Evolutionary conservation across 2,113 vertebrate genomes (phyloP).

Genomic region (Athene noctua): DNA sequence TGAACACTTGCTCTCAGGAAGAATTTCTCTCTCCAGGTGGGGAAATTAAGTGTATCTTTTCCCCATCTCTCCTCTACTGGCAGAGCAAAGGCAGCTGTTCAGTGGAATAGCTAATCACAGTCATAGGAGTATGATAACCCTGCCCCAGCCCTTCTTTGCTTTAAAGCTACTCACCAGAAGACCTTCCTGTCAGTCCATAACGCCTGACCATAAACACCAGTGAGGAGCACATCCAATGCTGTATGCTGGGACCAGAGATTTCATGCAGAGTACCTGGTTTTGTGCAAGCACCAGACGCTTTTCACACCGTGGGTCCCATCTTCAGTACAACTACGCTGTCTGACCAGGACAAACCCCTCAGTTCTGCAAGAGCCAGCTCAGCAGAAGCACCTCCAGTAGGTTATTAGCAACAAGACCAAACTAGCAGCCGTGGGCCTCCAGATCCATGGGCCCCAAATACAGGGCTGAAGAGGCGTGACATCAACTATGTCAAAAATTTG

Average conservation of each 20-base stretch:
- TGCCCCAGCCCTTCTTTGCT: background rate
- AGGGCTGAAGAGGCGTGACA: background rate
- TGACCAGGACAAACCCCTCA: background rate
- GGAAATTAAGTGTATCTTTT: background rate
- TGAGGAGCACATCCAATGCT: rapidly evolving
- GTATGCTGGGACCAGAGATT: background rate
- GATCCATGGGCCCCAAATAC: background rate
- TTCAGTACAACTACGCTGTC: rapidly evolving
- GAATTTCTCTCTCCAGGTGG: background rate
- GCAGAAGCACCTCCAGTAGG: background rate
- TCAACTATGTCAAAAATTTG: slow-evolving; percentile 20
- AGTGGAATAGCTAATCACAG: background rate
- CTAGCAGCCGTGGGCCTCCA: background rate
- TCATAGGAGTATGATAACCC: background rate
- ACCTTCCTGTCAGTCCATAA: background rate
- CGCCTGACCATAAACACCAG: background rate
- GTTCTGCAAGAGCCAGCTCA: background rate
- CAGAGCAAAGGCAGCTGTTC: background rate
- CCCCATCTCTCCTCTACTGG: background rate
- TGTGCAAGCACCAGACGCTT: background rate
- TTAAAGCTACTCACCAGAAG: background rate
- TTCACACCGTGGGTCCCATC: background rate
- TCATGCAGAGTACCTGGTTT: background rate
- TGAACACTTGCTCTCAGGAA: background rate
- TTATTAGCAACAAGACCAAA: slow-evolving; percentile 8